Evolutionary conservation across 2,113 vertebrate genomes (phyloP), one percentile per base, ranked within the genome.

Genomic region (Leuciscus idus): DNA sequence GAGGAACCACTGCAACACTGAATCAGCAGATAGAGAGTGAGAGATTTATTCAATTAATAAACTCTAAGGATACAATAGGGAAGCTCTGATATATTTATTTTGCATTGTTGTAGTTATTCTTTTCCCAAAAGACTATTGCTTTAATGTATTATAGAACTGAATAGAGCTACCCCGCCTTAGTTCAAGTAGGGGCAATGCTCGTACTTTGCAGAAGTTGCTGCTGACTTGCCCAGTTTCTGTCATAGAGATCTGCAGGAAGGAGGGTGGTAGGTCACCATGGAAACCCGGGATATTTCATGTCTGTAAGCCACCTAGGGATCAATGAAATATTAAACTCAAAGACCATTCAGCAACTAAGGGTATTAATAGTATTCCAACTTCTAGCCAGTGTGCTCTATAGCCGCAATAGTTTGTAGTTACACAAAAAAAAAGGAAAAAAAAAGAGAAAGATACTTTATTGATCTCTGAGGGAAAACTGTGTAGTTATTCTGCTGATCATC

Each of bases 21-120:
- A 86, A 62, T 85, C 85, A 39, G 74, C 80, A 84, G 62, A 48
- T 33, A 62, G 36, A 43, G 46, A 30, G 43, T 48, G 82, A 73
- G 64, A 85, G 83, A 84, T 76, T 75, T 80, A 86, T 87, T 79
- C 86, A 89, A 88, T 88, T 81, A 89, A 91, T 90, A 88, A 86
- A 83, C 64, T 86, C 83, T 87, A 77, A 77, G 86, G 84, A 86
- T 87, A 86, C 46, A 77, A 39, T 26, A 84, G 36, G 36, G n/a
- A 66, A 84, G 62, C 30, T 61, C 17, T 87, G 70, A 77, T 87
- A 46, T 62, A 84, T 82, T 83, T 85, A 87, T 81, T 82, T 72
- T 52, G 39, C 13, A 77, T 85, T 83, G 19, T 9, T 57, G 36
- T 52, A 33, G 46, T 82, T 87, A 84, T 87, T 70, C 50, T 87